phyloP scores from a whole-genome alignment of 1,140 invertebrate species.

The Bombus waltoni region DNA sequence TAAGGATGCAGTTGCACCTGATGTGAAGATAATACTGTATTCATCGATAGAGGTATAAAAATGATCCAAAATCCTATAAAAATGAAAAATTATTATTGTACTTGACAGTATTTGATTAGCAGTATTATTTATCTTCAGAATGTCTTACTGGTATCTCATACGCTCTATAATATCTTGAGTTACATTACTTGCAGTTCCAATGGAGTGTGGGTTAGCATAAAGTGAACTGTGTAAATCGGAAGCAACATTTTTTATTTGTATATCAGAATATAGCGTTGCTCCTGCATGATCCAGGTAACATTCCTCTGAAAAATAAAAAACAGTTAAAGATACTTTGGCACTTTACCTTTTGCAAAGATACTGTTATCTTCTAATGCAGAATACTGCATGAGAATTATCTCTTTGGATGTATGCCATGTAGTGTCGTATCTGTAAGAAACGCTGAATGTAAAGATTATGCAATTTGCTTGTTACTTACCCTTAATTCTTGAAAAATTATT shows the following conservation, averaged over 20 bases:
- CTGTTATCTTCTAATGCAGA: background rate
- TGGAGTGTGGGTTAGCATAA: constrained; percentile 95
- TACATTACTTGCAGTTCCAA: constrained; percentile 86
- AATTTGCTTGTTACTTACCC: constrained; percentile 53
- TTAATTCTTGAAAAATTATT: constrained; percentile 70
- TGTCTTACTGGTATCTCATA: constrained; percentile 88
- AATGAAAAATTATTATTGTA: background rate
- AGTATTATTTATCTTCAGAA: constrained; percentile 17
- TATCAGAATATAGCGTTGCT: constrained; percentile 91
- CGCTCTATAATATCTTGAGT: constrained; percentile 92
- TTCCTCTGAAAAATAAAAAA: constrained; percentile 83
- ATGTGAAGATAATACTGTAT: constrained; percentile 95
- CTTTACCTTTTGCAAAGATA: background rate
- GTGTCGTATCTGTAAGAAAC: background rate
- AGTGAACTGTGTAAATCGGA: constrained; percentile 87
- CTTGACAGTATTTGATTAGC: background rate
- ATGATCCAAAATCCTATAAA: constrained; percentile 89
- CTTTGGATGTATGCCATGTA: background rate
- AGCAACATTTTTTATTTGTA: constrained; percentile 87
- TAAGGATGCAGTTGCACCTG: constrained; percentile 92
- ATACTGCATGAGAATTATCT: too few species aligned
- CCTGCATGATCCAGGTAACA: constrained; percentile 96
- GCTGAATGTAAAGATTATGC: background rate
- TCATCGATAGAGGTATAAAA: constrained; percentile 92
- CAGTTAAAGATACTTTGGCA: background rate